Evolutionary conservation across 1,140 invertebrate genomes (phyloP), one percentile per base, ranked within the genome.

Genomic region (Neodiprion lecontei): DNA sequence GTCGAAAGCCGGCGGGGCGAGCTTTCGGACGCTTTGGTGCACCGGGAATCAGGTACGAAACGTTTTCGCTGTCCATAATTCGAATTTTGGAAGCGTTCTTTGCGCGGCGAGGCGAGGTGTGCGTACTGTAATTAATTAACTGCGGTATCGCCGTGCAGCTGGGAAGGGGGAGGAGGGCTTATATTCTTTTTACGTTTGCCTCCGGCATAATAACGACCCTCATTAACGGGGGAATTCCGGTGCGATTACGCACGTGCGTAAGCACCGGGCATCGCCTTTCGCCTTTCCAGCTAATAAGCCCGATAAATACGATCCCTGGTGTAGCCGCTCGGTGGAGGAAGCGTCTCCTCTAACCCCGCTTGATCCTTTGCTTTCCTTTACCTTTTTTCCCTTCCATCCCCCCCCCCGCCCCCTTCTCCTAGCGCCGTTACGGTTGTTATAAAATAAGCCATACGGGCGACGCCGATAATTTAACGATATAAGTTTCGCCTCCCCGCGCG

Each of bases 371-470:
- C 17, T 21, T 21, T 40, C 28, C 28, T 40, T 40, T 40, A 2
- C 28, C 5, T 40, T 40, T 40, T 40, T 40, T 40, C 28, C 28
- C 28, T 40, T 40, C 28, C 17, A 21, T 1, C 14, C 50, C 14
- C 14, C 9, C 14, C 14, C 9, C 11, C 8, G 1, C 53, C 7
- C 11, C 11, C n/a, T 11, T 9, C 9, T 69, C 12, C 11, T 9
- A 12, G 11, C 11, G 11, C 17, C 40, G 23, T 69, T 12, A 69
- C 17, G 61, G 12, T 14, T 69, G 67, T 69, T 69, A 69, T 69
- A 69, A 69, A 69, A 69, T 69, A 69, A 69, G 67, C 67, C 67
- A 69, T 69, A 69, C 67, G 67, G 17, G 67, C 40, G 67, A 69
- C 67, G 23, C 40, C 67, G 67, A 69, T 69, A 69, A 69, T 47